These are phyloP conservation scores for Drosophila kanekoi DNA, from an alignment of 2,888 invertebrate genomes.

Conservation along the genomic window DNA sequence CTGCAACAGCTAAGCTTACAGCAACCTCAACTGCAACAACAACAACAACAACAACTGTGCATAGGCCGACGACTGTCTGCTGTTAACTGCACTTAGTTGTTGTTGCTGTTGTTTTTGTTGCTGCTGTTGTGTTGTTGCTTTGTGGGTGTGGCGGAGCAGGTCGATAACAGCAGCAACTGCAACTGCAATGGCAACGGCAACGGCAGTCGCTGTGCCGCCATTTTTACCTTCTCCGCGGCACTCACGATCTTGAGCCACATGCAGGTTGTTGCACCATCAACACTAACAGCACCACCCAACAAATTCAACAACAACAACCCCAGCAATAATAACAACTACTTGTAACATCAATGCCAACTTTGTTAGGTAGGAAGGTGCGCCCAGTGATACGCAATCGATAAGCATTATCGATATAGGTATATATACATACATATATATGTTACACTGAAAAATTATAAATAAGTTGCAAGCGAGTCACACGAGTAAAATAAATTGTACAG, in stretches of 20 bases:
- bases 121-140: slow-evolving; percentile 32
- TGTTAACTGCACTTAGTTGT: slow-evolving; percentile 3
- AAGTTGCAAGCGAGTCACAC: slow-evolving; percentile 29
- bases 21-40: not conserved
- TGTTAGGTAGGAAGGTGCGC: slow-evolving; percentile 12
- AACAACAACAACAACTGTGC: slow-evolving; percentile 9
- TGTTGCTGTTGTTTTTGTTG: slow-evolving; percentile 13
- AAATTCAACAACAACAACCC: slow-evolving; percentile 18
- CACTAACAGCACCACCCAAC: slow-evolving; percentile 30
- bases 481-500: slow-evolving; percentile 25
- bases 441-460: slow-evolving; percentile 23
- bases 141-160: slow-evolving; percentile 61
- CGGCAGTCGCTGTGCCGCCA: slow-evolving; percentile 57
- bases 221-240: slow-evolving; percentile 70
- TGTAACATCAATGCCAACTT: slow-evolving; percentile 48
- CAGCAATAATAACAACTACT: slow-evolving; percentile 22
- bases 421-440: slow-evolving; percentile 4
- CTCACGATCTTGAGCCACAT: slow-evolving; percentile 84
- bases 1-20: slow-evolving; percentile 6
- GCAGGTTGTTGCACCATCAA: slow-evolving; percentile 83
- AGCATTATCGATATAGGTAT: slow-evolving; percentile 43
- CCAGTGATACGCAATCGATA: slow-evolving; percentile 41
- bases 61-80: slow-evolving; percentile 17
- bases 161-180: slow-evolving; percentile 50
- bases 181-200: slow-evolving; percentile 15